These are phyloP conservation scores for Bombus breviceps DNA, from an alignment of 1,140 invertebrate genomes.

Conservation along the genomic window DNA sequence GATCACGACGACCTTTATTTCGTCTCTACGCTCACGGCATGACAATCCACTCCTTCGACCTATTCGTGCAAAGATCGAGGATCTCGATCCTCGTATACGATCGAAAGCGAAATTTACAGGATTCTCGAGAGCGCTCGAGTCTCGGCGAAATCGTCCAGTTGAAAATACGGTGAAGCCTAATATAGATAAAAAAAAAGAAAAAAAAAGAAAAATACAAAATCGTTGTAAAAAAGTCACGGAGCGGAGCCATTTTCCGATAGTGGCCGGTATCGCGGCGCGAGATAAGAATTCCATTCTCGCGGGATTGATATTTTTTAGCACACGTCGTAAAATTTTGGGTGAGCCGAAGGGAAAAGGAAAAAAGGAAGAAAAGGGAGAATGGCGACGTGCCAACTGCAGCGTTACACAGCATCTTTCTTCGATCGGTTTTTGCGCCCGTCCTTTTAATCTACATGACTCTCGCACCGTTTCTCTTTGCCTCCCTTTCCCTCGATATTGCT, in stretches of 20 bases:
- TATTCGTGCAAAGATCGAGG: not conserved
- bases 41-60: constrained; percentile 8
- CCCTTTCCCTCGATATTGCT: not conserved
- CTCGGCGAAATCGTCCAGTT: not conserved
- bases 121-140: not conserved
- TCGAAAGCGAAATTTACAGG: not conserved
- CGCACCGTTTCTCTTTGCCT: not conserved
- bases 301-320: constrained; percentile 44
- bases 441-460: constrained; percentile 45
- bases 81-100: not conserved
- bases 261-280: not conserved
- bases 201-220: too few species aligned
- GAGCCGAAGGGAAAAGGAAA: not conserved
- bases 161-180: not conserved
- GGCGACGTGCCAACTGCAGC: constrained; percentile 35
- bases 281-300: constrained; percentile 43
- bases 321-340: constrained; percentile 9
- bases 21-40: constrained; percentile 20
- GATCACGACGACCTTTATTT: constrained; percentile 54
- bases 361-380: constrained; percentile 9
- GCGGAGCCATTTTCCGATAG: not conserved
- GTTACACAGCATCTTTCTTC: constrained; percentile 28
- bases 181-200: not conserved
- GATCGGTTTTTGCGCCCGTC: not conserved
- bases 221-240: not conserved